Base-by-base conservation (phyloP, 1,140 invertebrate genomes). In the Drosophila grimshawi region DNA sequence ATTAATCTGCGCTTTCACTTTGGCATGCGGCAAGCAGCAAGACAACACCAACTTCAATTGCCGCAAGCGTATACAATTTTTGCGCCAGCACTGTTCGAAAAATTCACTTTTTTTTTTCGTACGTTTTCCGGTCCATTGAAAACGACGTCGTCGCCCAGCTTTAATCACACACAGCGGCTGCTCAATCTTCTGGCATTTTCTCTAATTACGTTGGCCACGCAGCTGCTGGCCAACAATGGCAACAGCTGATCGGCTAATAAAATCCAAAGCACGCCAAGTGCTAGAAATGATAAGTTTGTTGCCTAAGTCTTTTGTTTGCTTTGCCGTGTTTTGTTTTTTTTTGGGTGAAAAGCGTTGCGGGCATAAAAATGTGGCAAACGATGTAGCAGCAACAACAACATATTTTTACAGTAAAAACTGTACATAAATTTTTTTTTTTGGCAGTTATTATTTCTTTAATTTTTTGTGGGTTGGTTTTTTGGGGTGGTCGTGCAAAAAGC, bases 1-100 rank as follows among this genome's bases (percentile, higher is more conserved):
- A 86, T 86, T 86, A 86, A 86, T 86, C 83, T 76, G 69, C 81
- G 83, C 83, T 88, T 88, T 88, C 83, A 88, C 83, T 88, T 88
- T 88, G 80, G 72, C 79, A 81, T 75, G 60, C 46, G 70, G 37
- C 66, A 48, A 19, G 43, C 63, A 49, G 37, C 59, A 55, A 57
- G 7, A 61, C 60, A 48, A 29, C 60, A 45, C 52, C 69, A 57
- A 71, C 63, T 82, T 69, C 81, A 82, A 76, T 75, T 88, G 86
- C 78, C 66, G 68, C 48, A 64, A 61, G 53, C 11, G 67, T 73
- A 11, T 41, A 59, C 39, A 27, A 53, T 70, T 37, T 69, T 78
- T 86, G 81, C 75, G 49, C 57, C 57, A 68, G 48, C 70, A 64
- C 69, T 75, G 56, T 78, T 51, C 39, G 10, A 43, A 43, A 88